Evolutionary conservation across 2,113 vertebrate genomes (phyloP).

Genomic region (Amblyopsis rosae): DNA sequence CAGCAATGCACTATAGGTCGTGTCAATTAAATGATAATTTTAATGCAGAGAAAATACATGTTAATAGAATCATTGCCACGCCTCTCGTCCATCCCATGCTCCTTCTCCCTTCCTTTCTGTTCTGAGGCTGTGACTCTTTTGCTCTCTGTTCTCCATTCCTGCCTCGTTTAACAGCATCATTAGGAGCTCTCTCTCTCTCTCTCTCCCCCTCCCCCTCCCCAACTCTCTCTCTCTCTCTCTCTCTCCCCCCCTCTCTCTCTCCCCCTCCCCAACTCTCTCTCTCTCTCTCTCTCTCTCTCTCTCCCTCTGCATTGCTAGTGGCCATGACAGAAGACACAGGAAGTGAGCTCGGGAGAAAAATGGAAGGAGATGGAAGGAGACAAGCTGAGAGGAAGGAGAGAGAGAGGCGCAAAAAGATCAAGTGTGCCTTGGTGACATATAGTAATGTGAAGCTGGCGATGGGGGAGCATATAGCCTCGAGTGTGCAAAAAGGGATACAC

Average conservation of each 20-base stretch:
- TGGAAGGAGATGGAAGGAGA: neutral
- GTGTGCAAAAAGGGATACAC: neutral
- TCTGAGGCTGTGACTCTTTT: conserved; percentile 54
- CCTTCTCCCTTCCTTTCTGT: conserved; percentile 13
- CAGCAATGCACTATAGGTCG: too few species aligned
- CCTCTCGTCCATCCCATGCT: neutral
- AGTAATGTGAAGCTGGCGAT: conserved; percentile 19
- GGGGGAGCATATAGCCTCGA: neutral
- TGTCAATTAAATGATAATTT: too few species aligned
- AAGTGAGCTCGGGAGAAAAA: neutral
- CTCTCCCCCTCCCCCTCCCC: too few species aligned
- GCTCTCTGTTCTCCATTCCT: conserved; percentile 44
- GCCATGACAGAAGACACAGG: conserved; percentile 52
- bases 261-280: neutral
- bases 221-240: conserved; percentile 9
- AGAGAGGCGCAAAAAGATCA: conserved; percentile 23
- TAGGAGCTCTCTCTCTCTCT: conserved; percentile 63
- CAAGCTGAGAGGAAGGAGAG: conserved; percentile 4
- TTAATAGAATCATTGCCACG: too few species aligned
- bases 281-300: conserved; percentile 34
- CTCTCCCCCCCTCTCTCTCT: conserved; percentile 37
- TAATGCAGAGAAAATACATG: too few species aligned
- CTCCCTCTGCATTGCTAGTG: conserved; percentile 38
- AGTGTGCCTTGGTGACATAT: conserved; percentile 32
- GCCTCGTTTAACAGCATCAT: conserved; percentile 69